phyloP scores from a whole-genome alignment of 2,888 invertebrate genomes.

The Spodoptera picta region DNA sequence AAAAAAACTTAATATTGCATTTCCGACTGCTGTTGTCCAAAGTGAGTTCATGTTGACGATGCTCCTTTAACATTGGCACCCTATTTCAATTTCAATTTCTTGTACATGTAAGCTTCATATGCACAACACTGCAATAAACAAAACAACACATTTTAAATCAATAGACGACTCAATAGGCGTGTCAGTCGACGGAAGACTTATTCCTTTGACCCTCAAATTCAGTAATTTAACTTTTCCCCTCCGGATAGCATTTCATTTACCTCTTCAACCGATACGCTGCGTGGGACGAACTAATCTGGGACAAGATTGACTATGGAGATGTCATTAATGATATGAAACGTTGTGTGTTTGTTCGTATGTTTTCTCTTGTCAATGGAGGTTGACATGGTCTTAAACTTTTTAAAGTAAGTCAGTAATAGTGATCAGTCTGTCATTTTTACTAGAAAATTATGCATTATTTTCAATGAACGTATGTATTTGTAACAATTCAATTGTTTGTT shows the following conservation, averaged over 20 bases:
- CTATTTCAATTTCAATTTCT: conserved; percentile 12
- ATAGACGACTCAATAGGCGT: conserved; percentile 76
- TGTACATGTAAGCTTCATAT: conserved; percentile 33
- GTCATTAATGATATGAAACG: conserved; percentile 21
- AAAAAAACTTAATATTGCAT: too few relatives aligned
- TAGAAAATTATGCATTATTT: too few relatives aligned
- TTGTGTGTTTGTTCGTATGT: neutral
- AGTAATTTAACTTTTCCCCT: conserved; percentile 89
- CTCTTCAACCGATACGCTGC: conserved; percentile 89
- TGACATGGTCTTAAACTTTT: too few relatives aligned
- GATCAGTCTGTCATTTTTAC: too few relatives aligned
- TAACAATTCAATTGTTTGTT: too few relatives aligned
- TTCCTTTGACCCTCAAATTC: conserved; percentile 89
- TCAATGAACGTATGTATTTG: too few relatives aligned
- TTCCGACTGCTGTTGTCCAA: too few relatives aligned
- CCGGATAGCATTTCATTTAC: conserved; percentile 89
- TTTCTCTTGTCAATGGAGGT: too few relatives aligned
- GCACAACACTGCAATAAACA: conserved; percentile 44
- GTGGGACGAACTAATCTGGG: conserved; percentile 88
- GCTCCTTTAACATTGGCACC: neutral
- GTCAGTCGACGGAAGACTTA: conserved; percentile 84
- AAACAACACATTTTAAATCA: conserved; percentile 77
- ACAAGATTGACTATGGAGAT: conserved; percentile 71
- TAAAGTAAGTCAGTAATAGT: too few relatives aligned
- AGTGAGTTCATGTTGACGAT: too few relatives aligned